These are phyloP conservation scores for Anagrus nilaparvatae DNA, from an alignment of 1,140 invertebrate genomes.

Conservation along the genomic window DNA sequence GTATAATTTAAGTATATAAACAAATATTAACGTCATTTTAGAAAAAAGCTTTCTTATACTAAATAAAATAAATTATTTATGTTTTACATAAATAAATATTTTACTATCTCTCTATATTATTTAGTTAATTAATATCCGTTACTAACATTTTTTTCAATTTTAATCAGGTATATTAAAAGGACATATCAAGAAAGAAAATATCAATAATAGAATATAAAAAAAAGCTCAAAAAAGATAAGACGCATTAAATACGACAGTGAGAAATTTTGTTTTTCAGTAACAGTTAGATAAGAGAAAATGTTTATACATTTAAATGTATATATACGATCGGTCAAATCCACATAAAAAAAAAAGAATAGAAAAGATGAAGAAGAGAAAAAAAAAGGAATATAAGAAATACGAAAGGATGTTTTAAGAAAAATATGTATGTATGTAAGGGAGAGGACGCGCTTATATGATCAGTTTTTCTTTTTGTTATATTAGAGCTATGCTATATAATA, in stretches of 20 bases:
- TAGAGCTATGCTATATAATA: conserved; percentile 42
- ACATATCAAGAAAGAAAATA: too few relatives aligned
- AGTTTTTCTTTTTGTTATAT: conserved; percentile 27
- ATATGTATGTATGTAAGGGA: not conserved
- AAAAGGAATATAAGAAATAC: too few relatives aligned
- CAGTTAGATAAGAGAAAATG: conserved; percentile 9
- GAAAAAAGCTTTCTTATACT: too few relatives aligned
- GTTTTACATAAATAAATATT: too few relatives aligned
- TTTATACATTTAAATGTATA: not conserved
- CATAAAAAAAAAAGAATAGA: conserved; percentile 6
- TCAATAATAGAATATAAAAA: conserved; percentile 2
- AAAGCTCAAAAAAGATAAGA: conserved; percentile 3
- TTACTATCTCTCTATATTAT: too few relatives aligned
- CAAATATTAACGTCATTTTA: too few relatives aligned
- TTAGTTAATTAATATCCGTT: too few relatives aligned
- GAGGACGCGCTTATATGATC: conserved; percentile 2
- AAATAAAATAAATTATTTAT: too few relatives aligned
- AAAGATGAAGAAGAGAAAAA: not conserved
- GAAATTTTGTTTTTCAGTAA: conserved; percentile 9
- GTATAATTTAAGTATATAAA: too few relatives aligned
- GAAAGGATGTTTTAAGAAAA: too few relatives aligned
- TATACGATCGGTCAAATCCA: not conserved
- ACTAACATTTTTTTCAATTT: too few relatives aligned
- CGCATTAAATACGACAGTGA: not conserved
- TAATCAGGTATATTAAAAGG: too few relatives aligned